phyloP scores from a whole-genome alignment of 1,140 invertebrate species.

The Hylaeus anthracinus region DNA sequence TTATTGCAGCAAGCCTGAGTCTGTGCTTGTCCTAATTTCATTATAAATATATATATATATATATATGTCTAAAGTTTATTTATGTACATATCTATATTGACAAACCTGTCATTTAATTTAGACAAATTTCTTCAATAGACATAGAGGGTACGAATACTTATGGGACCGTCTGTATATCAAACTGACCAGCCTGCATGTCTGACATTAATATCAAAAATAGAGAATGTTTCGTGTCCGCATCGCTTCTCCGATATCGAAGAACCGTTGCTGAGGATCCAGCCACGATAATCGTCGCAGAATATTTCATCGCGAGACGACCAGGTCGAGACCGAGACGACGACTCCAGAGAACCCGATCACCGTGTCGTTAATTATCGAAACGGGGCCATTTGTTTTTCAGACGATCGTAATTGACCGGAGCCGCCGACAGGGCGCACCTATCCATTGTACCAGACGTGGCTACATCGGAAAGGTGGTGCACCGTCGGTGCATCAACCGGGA shows the following conservation, averaged over 20 bases:
- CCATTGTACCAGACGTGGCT: conserved; percentile 46
- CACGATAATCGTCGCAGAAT: conserved; percentile 29
- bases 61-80: too few relatives aligned
- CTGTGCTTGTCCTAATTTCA: too few relatives aligned
- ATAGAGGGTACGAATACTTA: too few relatives aligned
- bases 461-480: conserved; percentile 52
- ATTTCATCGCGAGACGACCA: conserved; percentile 19
- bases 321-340: background rate
- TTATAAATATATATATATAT: too few relatives aligned
- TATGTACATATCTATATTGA: too few relatives aligned
- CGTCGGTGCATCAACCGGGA: background rate
- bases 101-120: too few relatives aligned
- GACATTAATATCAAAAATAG: too few relatives aligned
- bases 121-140: too few relatives aligned
- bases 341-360: conserved; percentile 32
- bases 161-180: too few relatives aligned
- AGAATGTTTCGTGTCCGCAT: too few relatives aligned
- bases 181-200: too few relatives aligned
- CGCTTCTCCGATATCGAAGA: too few relatives aligned
- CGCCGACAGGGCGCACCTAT: conserved; percentile 51
- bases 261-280: conserved; percentile 5
- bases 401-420: conserved; percentile 53
- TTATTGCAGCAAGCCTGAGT: background rate
- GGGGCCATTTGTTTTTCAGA: conserved; percentile 51
- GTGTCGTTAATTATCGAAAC: conserved; percentile 53